phyloP scores from a whole-genome alignment of 2,888 invertebrate species.

The Meteorus cinctellus region DNA sequence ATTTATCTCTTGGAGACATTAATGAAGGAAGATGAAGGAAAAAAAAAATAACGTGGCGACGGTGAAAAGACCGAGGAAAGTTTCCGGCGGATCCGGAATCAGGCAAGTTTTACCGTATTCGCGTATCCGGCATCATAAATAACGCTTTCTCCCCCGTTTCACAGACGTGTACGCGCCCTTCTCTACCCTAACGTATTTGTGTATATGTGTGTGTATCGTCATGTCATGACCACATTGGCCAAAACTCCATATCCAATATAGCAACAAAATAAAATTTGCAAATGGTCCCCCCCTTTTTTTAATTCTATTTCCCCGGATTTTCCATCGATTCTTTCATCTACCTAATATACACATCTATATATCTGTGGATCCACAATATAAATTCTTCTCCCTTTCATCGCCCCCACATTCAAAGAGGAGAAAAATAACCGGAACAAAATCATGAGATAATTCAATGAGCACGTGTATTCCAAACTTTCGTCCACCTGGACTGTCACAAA shows the following conservation, averaged over 20 bases:
- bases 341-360: not conserved
- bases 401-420: not conserved
- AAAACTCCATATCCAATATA: conserved; percentile 50
- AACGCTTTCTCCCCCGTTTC: conserved; percentile 48
- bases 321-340: not conserved
- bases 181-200: not conserved
- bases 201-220: not conserved
- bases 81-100: conserved; percentile 70
- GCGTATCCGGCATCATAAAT: conserved; percentile 72
- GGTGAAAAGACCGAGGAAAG: conserved; percentile 62
- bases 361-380: not conserved
- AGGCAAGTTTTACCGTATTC: conserved; percentile 73
- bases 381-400: not conserved
- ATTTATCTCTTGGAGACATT: conserved; percentile 16
- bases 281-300: conserved; percentile 40
- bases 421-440: not conserved
- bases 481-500: conserved; percentile 18
- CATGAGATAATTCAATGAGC: not conserved
- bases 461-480: not conserved
- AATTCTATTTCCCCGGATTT: not conserved
- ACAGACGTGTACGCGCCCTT: conserved; percentile 25
- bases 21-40: conserved; percentile 33
- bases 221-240: conserved; percentile 38
- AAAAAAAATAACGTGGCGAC: conserved; percentile 39
- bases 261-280: conserved; percentile 51